Evolutionary conservation across 2,797 vertebrate genomes (phyloP).

Genomic region (Eupleurogrammus muticus): DNA sequence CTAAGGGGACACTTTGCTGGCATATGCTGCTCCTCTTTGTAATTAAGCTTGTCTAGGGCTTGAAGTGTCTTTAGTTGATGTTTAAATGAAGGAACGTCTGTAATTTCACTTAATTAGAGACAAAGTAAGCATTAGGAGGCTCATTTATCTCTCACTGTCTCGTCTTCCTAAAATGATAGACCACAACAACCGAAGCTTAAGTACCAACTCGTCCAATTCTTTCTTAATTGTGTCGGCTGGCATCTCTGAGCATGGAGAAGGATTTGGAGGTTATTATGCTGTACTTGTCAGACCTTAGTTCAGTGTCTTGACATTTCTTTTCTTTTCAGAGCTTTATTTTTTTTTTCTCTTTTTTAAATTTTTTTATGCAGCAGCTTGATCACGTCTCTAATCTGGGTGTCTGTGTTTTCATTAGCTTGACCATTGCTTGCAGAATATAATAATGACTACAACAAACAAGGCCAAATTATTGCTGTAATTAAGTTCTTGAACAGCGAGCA

Average conservation of each 20-base stretch:
- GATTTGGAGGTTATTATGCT: conserved; percentile 40
- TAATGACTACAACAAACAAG: conserved; percentile 69
- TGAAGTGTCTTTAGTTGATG: conserved; percentile 65
- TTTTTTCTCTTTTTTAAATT: conserved; percentile 26
- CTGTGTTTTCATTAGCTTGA: conserved; percentile 66
- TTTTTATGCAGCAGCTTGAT: conserved; percentile 32
- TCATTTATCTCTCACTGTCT: conserved; percentile 53
- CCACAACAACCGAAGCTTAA: conserved; percentile 58
- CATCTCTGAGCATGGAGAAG: conserved; percentile 37
- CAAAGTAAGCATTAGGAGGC: conserved; percentile 60
- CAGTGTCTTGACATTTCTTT: background rate
- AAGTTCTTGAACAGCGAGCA: conserved; percentile 63
- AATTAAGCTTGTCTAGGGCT: conserved; percentile 64
- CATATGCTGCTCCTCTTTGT: conserved; percentile 55
- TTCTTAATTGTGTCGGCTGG: conserved; percentile 52
- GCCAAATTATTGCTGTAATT: conserved; percentile 71
- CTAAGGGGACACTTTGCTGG: conserved; percentile 31
- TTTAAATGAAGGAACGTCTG: conserved; percentile 68
- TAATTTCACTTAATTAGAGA: conserved; percentile 78
- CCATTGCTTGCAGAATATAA: conserved; percentile 46
- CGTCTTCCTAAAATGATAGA: conserved; percentile 52
- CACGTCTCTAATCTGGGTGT: conserved; percentile 30
- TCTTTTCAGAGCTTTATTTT: conserved; percentile 9
- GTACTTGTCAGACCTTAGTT: conserved; percentile 23
- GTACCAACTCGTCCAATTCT: conserved; percentile 23